These are phyloP conservation scores for Dasyprocta punctata DNA, from an alignment of 2,113 vertebrate genomes.

Conservation along the genomic window DNA sequence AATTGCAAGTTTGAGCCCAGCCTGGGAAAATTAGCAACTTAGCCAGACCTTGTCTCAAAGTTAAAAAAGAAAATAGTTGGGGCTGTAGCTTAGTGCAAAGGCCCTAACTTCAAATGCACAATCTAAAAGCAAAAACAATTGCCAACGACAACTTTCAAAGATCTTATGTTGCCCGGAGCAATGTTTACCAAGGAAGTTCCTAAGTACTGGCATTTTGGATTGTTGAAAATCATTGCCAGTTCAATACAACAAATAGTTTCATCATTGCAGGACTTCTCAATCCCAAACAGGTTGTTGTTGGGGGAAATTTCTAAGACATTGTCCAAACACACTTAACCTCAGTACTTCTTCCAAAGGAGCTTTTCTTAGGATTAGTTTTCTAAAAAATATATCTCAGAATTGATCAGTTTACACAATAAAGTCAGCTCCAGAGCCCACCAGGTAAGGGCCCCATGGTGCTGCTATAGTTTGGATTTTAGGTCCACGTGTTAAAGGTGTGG, in stretches of 20 bases:
- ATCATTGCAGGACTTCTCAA: not conserved
- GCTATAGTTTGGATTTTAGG: not conserved
- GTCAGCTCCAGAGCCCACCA: not conserved
- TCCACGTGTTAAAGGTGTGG: not conserved
- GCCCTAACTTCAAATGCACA: not conserved
- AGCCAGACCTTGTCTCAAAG: not conserved
- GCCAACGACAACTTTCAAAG: not conserved
- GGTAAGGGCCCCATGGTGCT: not conserved
- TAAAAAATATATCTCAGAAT: not conserved
- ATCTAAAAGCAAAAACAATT: not conserved
- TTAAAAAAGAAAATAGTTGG: too few species aligned
- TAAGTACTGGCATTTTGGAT: not conserved
- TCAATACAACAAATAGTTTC: not conserved
- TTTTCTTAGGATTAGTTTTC: not conserved
- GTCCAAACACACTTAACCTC: too few species aligned
- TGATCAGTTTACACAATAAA: not conserved
- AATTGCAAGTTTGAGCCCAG: not conserved
- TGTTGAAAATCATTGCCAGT: not conserved
- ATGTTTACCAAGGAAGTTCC: not conserved
- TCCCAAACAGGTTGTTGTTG: not conserved
- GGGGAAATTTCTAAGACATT: not conserved
- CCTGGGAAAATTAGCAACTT: not conserved
- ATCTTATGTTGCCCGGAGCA: not conserved
- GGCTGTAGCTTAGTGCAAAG: not conserved
- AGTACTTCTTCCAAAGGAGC: not conserved